These are phyloP conservation scores for Aplysina aerophoba DNA, from an alignment of 37 sponge, comb jelly and placozoan species.

Conservation along the genomic window DNA sequence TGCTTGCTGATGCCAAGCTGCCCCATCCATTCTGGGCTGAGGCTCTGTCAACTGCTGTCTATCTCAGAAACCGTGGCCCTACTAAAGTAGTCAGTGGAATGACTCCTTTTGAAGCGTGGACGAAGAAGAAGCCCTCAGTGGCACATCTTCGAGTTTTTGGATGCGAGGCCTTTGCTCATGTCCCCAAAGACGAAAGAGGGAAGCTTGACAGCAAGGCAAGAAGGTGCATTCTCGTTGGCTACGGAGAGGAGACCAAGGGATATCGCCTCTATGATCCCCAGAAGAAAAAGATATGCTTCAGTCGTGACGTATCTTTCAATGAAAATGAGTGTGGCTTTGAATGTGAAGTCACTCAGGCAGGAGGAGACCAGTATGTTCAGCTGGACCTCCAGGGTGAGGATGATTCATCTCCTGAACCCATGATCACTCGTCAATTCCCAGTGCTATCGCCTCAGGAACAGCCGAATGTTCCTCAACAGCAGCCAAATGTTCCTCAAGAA, in stretches of 20 bases:
- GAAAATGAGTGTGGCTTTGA: slow-evolving; percentile 47
- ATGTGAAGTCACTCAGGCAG: not conserved
- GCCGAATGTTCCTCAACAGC: too few relatives aligned
- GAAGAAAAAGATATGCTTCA: slow-evolving; percentile 30
- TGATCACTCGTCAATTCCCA: not conserved
- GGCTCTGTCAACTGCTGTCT: slow-evolving; percentile 19
- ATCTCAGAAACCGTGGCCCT: slow-evolving; percentile 23
- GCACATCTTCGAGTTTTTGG: slow-evolving; percentile 58
- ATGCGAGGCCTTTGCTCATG: slow-evolving; percentile 43
- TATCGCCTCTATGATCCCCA: slow-evolving; percentile 53
- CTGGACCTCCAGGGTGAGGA: not conserved
- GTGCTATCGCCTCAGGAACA: slow-evolving; percentile 11
- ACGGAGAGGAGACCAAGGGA: slow-evolving; percentile 46
- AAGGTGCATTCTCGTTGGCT: slow-evolving; percentile 49
- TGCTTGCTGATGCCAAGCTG: slow-evolving; percentile 29
- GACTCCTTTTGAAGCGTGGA: slow-evolving; percentile 63
- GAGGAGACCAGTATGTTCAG: not conserved
- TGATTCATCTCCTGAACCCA: slow-evolving; percentile 3
- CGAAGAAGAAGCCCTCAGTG: slow-evolving; percentile 48
- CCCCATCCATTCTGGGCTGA: slow-evolving; percentile 29
- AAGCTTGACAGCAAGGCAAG: slow-evolving; percentile 56
- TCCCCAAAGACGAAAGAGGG: slow-evolving; percentile 50
- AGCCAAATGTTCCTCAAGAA: too few relatives aligned
- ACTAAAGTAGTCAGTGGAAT: slow-evolving; percentile 50
- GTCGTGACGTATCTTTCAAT: slow-evolving; percentile 65